These are phyloP conservation scores for Porites australiensis DNA, from an alignment of 64 coral and sea anemone genomes.

Conservation along the genomic window DNA sequence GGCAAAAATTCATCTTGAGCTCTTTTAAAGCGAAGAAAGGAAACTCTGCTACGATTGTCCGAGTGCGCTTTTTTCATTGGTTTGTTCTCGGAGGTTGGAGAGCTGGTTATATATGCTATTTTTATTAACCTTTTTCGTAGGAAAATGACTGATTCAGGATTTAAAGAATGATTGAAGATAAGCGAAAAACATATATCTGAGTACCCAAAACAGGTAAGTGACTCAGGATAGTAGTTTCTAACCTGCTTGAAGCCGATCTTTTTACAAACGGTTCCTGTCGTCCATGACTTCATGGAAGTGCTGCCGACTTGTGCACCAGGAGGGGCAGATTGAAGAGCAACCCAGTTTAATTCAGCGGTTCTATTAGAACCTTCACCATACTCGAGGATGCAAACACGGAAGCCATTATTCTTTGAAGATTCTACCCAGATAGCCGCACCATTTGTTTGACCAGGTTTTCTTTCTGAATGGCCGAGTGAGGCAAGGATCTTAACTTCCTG, in stretches of 20 bases:
- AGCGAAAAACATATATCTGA: too few relatives aligned
- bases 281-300: conserved; percentile 24
- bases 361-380: conserved; percentile 47
- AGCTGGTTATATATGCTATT: too few relatives aligned
- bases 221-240: background rate
- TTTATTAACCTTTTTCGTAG: too few relatives aligned
- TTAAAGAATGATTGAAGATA: too few relatives aligned
- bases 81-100: too few relatives aligned
- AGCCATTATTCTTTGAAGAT: conserved; percentile 17
- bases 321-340: conserved; percentile 38
- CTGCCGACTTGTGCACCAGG: background rate
- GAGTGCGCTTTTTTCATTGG: too few relatives aligned
- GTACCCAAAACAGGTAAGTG: background rate
- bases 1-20: too few relatives aligned
- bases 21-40: too few relatives aligned
- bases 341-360: conserved; percentile 52
- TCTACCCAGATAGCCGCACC: conserved; percentile 58
- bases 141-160: too few relatives aligned
- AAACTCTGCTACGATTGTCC: too few relatives aligned
- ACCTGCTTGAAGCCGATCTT: conserved; percentile 27
- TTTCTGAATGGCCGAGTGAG: conserved; percentile 30
- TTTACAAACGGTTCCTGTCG: conserved; percentile 55
- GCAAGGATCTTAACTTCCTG: conserved; percentile 34
- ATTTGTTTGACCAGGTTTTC: conserved; percentile 15
- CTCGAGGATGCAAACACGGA: conserved; percentile 52